A percentile compares a stretch with the other conserved stretches of the same genome.
Evolutionary conservation across 2,797 vertebrate species (phyloP).

Genomic region (Trichosurus vulpecula): DNA sequence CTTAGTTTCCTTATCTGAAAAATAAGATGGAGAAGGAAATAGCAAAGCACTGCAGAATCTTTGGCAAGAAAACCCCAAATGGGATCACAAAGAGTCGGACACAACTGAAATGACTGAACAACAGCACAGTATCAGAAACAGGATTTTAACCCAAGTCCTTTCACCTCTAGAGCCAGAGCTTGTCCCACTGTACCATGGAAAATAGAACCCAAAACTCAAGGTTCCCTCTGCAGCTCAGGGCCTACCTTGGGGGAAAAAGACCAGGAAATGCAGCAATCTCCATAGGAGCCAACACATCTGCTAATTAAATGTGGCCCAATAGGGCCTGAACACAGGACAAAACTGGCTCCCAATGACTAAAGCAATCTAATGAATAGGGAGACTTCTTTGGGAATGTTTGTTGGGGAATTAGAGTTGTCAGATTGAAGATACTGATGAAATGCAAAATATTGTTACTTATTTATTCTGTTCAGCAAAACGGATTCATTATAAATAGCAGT

Average conservation of each 20-base stretch:
- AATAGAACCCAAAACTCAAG: background rate
- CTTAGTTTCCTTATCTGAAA: background rate
- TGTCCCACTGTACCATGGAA: background rate
- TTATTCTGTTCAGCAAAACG: background rate
- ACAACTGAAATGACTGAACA: background rate
- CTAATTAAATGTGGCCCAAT: background rate
- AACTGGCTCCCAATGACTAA: background rate
- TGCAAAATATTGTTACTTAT: background rate
- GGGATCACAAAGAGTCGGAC: background rate
- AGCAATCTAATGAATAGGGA: background rate
- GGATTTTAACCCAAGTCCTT: background rate
- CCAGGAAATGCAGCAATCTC: background rate
- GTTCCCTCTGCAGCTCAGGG: background rate
- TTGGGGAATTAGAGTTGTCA: background rate
- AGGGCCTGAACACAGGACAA: background rate
- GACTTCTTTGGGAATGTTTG: background rate
- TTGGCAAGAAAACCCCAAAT: background rate
- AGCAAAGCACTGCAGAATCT: background rate
- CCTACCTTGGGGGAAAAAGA: background rate
- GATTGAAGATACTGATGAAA: background rate
- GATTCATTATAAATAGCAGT: background rate
- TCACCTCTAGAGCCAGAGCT: background rate
- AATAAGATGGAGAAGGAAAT: background rate
- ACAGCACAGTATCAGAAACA: background rate
- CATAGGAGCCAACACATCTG: background rate